Conservation (phyloP, 2,113 vertebrate genomes). For the Abramis brama region DNA sequence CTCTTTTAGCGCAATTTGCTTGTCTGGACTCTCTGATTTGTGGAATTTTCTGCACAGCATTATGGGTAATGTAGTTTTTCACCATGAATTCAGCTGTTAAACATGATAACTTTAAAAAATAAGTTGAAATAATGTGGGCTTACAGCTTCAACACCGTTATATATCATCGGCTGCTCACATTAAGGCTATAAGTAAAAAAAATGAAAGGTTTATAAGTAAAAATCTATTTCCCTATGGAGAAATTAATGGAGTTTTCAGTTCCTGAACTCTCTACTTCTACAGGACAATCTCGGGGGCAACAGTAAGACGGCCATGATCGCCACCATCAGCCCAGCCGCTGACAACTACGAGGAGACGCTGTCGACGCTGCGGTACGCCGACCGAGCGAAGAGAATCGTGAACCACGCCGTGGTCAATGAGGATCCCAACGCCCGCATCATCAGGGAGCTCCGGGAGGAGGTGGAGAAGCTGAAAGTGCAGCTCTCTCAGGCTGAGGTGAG, state of each 20-base stretch:
- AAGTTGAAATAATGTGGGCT: too few relatives aligned
- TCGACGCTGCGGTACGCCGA: constrained; percentile 95
- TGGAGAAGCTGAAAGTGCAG: constrained; percentile 93
- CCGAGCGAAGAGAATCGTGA: constrained; percentile 95
- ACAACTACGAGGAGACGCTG: constrained; percentile 98
- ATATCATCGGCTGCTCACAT: too few relatives aligned
- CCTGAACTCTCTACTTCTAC: background rate
- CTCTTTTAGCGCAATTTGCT: too few relatives aligned
- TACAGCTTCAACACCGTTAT: too few relatives aligned
- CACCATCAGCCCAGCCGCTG: constrained; percentile 94
- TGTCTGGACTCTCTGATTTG: too few relatives aligned
- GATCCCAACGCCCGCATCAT: constrained; percentile 98
- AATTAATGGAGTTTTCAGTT: background rate
- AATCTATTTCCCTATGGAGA: too few relatives aligned
- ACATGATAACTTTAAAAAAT: too few relatives aligned
- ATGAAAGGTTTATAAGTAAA: too few relatives aligned
- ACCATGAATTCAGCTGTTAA: too few relatives aligned
- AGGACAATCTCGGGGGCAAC: constrained; percentile 98
- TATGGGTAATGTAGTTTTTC: too few relatives aligned
- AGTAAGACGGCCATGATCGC: constrained; percentile 99
- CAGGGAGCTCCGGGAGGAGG: constrained; percentile 93
- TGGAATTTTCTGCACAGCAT: too few relatives aligned
- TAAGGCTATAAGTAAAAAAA: too few relatives aligned
- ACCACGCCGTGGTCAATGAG: constrained; percentile 96
- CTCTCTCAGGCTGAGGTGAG: constrained; percentile 94